Base-by-base conservation (phyloP, 53 echinoderm and acorn worm genomes). In the Crossaster papposus region DNA sequence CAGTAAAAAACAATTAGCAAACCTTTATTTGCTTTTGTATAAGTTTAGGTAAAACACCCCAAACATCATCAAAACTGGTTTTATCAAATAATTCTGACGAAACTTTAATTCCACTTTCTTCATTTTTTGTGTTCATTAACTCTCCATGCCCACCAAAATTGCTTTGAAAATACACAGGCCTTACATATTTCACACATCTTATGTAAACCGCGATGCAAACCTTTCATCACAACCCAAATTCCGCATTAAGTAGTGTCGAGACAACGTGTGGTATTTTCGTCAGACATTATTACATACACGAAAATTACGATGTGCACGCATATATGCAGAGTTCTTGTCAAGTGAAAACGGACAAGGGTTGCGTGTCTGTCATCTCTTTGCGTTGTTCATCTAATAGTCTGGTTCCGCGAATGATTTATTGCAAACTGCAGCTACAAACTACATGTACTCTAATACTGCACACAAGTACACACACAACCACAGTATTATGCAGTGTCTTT, bases 141-240 rank as follows among this genome's bases (percentile, higher is more conserved):
- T 72, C 73, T 17, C 38, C 50, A n/a, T 50, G 30, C 31, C 73
- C 36, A 26, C 22, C 23, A 71, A 72, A 85, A 73, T 22, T 31
- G 73, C 85, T 72, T 13, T 51, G 53, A 75, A 58, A 75, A 87
- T 77, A 77, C 87, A 87, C 87, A 72, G 54, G 87, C 87, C 44
- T 87, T 62, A 77, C 87, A 87, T 55, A 87, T 87, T 75, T 87
- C 77, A 77, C 87, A 87, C 87, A 77, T 87, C 76, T 87, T 87
- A 87, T 87, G 87, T 87, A 87, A 87, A 87, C 87, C 77, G 87
- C 37, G 54, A 87, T 32, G 14, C 34, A 31, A 87, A 87, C 87
- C 75, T 87, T 36, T 87, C 87, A 87, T 36, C 87, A 54, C 87
- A 76, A 74, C 87, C 87, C 53, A 26, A 63, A 87, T 87, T 75